Evolutionary conservation across 1,140 invertebrate genomes (phyloP).

Genomic region (Amyelois transitella): DNA sequence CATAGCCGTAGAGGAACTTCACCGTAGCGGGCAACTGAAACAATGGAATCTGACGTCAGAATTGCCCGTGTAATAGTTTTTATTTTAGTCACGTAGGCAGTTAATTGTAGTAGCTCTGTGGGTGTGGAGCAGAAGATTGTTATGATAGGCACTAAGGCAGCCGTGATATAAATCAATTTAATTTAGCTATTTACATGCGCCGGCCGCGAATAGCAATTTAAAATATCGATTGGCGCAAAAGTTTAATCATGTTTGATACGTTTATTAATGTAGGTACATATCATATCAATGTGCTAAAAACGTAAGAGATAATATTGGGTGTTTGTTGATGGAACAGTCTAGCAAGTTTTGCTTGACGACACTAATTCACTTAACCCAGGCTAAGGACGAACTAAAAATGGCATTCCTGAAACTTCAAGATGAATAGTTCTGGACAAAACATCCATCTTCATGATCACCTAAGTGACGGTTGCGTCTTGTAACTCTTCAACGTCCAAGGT

Average conservation of each 20-base stretch:
- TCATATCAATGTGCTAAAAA: too few species aligned
- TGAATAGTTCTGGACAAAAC: too few species aligned
- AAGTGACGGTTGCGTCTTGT: too few species aligned
- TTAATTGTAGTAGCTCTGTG: background rate
- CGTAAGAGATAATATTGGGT: too few species aligned
- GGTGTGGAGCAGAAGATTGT: background rate
- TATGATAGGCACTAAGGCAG: background rate
- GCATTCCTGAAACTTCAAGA: too few species aligned
- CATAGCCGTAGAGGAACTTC: constrained; percentile 60
- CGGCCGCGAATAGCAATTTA: background rate
- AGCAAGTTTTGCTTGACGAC: too few species aligned
- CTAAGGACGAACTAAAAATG: too few species aligned
- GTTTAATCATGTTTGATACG: background rate
- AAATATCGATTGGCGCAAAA: background rate
- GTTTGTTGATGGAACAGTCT: too few species aligned
- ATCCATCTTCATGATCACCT: too few species aligned
- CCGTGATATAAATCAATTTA: background rate
- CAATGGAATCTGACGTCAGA: constrained; percentile 39
- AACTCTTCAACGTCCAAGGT: too few species aligned
- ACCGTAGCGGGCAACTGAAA: constrained; percentile 60
- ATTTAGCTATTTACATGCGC: background rate
- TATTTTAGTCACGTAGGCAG: constrained; percentile 10
- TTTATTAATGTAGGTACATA: too few species aligned
- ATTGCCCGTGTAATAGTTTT: constrained; percentile 8
- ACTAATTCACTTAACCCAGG: too few species aligned